These are phyloP conservation scores for Crotalus horridus DNA, from an alignment of 2,113 vertebrate genomes.

Conservation along the genomic window DNA sequence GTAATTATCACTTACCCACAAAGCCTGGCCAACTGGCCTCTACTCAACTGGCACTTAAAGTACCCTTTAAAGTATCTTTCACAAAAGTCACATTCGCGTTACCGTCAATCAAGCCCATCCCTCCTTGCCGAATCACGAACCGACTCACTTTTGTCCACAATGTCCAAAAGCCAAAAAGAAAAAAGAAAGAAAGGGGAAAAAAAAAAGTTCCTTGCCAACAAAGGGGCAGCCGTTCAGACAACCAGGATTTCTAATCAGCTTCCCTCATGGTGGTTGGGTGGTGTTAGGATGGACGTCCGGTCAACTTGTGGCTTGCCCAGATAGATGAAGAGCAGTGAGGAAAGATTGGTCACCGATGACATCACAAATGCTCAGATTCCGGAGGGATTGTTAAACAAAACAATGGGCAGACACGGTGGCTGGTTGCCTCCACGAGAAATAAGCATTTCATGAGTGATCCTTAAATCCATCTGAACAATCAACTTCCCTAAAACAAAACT, in stretches of 20 bases:
- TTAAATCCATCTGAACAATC: background rate
- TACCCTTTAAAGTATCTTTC: background rate
- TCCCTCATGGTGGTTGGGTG: background rate
- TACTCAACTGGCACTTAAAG: background rate
- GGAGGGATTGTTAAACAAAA: background rate
- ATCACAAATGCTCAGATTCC: background rate
- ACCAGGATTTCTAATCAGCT: constrained; percentile 12
- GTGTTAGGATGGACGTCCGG: background rate
- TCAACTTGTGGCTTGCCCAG: background rate
- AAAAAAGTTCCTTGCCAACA: background rate
- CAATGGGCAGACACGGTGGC: background rate
- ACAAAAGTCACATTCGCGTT: background rate
- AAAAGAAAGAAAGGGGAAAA: too few relatives aligned
- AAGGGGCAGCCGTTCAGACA: background rate
- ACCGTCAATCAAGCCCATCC: background rate
- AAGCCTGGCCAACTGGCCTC: background rate
- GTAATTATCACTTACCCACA: background rate
- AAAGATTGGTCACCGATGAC: background rate
- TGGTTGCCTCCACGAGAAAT: background rate
- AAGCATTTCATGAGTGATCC: background rate
- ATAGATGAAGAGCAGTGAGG: too few relatives aligned
- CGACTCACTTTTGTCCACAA: background rate
- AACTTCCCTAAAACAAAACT: background rate
- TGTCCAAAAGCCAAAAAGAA: background rate
- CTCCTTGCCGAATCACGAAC: background rate